These are phyloP conservation scores for Eunapius fragilis DNA, from an alignment of 37 sponge, comb jelly and placozoan genomes.

Conservation along the genomic window DNA sequence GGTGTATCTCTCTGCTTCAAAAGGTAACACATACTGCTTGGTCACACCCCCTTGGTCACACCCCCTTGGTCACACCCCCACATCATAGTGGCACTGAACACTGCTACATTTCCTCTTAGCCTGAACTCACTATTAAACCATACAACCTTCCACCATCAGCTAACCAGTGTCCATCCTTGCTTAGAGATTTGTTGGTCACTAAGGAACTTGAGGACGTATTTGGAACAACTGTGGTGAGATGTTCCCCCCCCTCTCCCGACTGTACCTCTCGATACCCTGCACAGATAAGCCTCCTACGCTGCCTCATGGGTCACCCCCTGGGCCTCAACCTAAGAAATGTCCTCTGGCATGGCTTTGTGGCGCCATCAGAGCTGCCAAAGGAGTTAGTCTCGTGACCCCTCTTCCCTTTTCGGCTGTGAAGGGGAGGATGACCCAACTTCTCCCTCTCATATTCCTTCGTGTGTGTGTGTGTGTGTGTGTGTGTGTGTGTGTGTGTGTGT, in stretches of 20 bases:
- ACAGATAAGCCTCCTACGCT: slow-evolving; percentile 50
- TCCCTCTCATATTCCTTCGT: too few relatives aligned
- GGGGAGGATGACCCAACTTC: too few relatives aligned
- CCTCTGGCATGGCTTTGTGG: slow-evolving; percentile 85
- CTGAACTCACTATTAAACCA: background rate
- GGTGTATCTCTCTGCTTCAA: slow-evolving; percentile 64
- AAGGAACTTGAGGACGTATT: slow-evolving; percentile 52
- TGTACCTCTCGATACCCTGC: background rate
- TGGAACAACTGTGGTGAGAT: slow-evolving; percentile 54
- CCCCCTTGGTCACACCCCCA: background rate
- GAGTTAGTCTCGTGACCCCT: background rate
- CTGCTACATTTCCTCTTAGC: too few relatives aligned
- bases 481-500: too few relatives aligned
- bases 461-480: too few relatives aligned
- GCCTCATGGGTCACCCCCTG: slow-evolving; percentile 75
- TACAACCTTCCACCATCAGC: background rate
- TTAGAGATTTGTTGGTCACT: slow-evolving; percentile 65
- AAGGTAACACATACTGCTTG: slow-evolving; percentile 16
- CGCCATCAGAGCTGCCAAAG: slow-evolving; percentile 54
- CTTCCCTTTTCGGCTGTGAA: background rate
- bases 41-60: too few relatives aligned
- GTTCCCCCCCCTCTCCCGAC: background rate
- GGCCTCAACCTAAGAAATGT: slow-evolving; percentile 84
- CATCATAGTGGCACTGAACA: background rate
- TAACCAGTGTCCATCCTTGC: slow-evolving; percentile 50